phyloP scores from a whole-genome alignment of 30 jellyfish, hydroid and myxozoan species.

The Aurelia coerulea region DNA sequence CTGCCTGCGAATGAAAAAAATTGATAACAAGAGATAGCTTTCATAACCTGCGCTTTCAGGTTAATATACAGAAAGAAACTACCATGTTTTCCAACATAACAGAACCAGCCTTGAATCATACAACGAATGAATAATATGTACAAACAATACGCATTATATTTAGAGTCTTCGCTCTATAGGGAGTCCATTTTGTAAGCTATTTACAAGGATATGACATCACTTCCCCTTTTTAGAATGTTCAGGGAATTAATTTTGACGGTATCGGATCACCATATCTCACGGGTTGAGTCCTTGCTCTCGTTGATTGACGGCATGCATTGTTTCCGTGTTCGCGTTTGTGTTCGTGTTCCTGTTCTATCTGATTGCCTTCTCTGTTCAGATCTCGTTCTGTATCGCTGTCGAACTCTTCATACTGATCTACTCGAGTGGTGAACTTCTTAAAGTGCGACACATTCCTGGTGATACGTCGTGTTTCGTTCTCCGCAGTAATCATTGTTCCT shows the following conservation, averaged over 20 bases:
- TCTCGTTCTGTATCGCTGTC: conserved; percentile 12
- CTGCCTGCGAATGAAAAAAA: too few relatives aligned
- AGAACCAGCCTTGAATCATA: not conserved
- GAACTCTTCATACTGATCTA: not conserved
- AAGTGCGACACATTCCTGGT: conserved; percentile 29
- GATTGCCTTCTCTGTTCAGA: not conserved
- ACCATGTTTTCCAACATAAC: not conserved
- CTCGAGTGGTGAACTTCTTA: conserved; percentile 1
- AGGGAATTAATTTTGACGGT: conserved; percentile 25
- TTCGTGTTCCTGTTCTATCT: conserved; percentile 1
- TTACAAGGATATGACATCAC: conserved; percentile 24
- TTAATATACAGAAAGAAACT: not conserved
- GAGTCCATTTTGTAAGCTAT: not conserved
- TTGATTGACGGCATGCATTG: not conserved
- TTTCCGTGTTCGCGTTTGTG: not conserved
- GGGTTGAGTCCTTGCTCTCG: conserved; percentile 15
- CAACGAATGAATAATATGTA: not conserved
- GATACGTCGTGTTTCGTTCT: conserved; percentile 9
- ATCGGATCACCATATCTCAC: conserved; percentile 26
- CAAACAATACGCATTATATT: not conserved
- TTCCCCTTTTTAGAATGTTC: conserved; percentile 23
- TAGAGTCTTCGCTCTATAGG: conserved; percentile 10
- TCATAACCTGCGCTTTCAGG: conserved; percentile 7
- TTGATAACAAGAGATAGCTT: too few relatives aligned
- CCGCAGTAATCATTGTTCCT: conserved; percentile 47